Evolutionary conservation across 2,113 vertebrate genomes (phyloP).

Genomic region (Ariopsis seemanni): DNA sequence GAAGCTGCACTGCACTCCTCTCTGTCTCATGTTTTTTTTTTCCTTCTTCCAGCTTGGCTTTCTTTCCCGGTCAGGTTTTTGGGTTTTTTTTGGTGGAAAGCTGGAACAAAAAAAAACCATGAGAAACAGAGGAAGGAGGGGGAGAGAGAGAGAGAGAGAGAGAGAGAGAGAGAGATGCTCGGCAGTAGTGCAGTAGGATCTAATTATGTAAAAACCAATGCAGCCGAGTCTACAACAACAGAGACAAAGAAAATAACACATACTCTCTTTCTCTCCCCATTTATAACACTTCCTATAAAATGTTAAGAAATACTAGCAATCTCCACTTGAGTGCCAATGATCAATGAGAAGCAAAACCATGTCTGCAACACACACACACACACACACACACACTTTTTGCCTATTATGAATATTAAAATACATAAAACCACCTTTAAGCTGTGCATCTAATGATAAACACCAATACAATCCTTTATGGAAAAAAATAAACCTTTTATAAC

Average conservation of each 20-base stretch:
- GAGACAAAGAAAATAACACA: slow-evolving; percentile 11
- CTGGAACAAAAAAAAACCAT: not conserved
- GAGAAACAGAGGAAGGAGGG: slow-evolving; percentile 32
- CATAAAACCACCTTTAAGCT: not conserved
- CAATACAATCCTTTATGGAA: not conserved
- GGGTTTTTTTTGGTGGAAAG: not conserved
- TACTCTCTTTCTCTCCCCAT: no score
- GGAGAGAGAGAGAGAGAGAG: slow-evolving; percentile 30
- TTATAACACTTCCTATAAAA: slow-evolving; percentile 7
- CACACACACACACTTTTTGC: not conserved
- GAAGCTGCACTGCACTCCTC: not conserved
- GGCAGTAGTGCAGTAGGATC: slow-evolving; percentile 25
- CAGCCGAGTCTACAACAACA: not conserved
- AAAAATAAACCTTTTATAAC: not conserved
- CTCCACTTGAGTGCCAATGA: not conserved
- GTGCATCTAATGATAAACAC: not conserved
- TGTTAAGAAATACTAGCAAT: slow-evolving; percentile 14
- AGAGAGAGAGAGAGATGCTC: slow-evolving; percentile 12
- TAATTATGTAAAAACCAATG: slow-evolving; percentile 24
- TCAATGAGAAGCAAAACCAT: not conserved
- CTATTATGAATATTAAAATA: not conserved
- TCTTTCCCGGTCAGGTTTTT: no score
- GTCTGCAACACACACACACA: not conserved
- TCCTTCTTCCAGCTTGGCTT: not conserved
- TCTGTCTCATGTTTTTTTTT: not conserved